Evolutionary conservation across 2,888 invertebrate genomes (phyloP).

Genomic region (Lottia gigantea): DNA sequence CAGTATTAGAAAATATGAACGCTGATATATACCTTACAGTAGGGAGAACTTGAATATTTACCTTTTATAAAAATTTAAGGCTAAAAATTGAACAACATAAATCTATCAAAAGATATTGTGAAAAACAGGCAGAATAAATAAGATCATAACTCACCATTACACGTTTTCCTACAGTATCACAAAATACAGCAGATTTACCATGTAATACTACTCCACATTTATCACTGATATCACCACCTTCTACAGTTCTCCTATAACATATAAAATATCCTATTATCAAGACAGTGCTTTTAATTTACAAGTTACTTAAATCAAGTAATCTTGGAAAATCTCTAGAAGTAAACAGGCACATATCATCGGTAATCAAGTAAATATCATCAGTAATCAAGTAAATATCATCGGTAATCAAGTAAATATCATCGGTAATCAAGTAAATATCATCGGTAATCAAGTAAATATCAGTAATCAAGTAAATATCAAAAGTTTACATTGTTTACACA

Average conservation of each 20-base stretch:
- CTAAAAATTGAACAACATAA: neutral
- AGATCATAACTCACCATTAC: slow-evolving; percentile 44
- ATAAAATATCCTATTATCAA: too few species aligned
- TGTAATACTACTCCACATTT: slow-evolving; percentile 63
- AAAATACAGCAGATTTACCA: slow-evolving; percentile 63
- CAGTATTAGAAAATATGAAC: too few species aligned
- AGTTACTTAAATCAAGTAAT: too few species aligned
- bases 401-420: too few species aligned
- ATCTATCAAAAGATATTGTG: neutral
- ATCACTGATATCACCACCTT: slow-evolving; percentile 51
- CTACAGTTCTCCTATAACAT: slow-evolving; percentile 40
- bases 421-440: neutral
- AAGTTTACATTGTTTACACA: too few species aligned
- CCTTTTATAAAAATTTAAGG: neutral
- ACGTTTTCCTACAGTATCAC: slow-evolving; percentile 49
- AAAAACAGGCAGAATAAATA: neutral
- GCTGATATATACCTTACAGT: too few species aligned
- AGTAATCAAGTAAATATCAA: neutral
- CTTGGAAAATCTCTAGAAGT: neutral
- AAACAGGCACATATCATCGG: neutral
- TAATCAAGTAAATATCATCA: neutral
- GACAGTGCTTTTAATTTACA: too few species aligned
- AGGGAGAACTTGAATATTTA: too few species aligned
- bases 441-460: slow-evolving; percentile 24
- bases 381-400: too few species aligned